phyloP scores from a whole-genome alignment of 2,888 invertebrate species.

The Drosophila percnosoma region DNA sequence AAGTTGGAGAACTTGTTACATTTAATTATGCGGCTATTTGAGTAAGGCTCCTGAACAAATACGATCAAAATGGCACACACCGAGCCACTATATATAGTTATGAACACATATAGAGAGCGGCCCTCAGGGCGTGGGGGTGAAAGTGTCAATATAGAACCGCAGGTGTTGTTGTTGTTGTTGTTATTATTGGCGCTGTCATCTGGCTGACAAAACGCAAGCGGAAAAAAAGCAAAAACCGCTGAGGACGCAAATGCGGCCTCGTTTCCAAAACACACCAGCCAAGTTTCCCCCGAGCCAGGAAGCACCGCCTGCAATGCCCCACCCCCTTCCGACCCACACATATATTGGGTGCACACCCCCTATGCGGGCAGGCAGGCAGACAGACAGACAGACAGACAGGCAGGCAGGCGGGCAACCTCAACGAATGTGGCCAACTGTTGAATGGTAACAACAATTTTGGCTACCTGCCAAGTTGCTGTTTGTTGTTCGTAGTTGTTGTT shows the following conservation, averaged over 20 bases:
- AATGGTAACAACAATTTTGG: constrained; percentile 59
- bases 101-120: neutral
- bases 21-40: constrained; percentile 69
- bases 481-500: constrained; percentile 9
- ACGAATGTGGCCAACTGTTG: constrained; percentile 68
- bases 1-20: constrained; percentile 51
- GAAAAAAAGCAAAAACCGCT: constrained; percentile 73
- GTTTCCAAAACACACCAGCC: constrained; percentile 56
- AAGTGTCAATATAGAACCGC: constrained; percentile 75
- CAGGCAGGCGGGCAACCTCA: constrained; percentile 40
- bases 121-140: neutral
- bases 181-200: constrained; percentile 60
- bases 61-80: constrained; percentile 28
- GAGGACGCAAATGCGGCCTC: constrained; percentile 63
- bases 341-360: constrained; percentile 1
- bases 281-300: constrained; percentile 11
- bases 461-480: constrained; percentile 42
- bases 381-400: neutral
- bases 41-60: constrained; percentile 61
- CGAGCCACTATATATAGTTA: neutral
- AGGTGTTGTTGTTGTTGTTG: constrained; percentile 47
- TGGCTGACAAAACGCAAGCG: constrained; percentile 75
- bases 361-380: neutral
- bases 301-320: neutral
- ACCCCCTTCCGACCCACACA: neutral